Base-by-base conservation (phyloP, 2,888 invertebrate genomes). In the Alloplasta piceator region DNA sequence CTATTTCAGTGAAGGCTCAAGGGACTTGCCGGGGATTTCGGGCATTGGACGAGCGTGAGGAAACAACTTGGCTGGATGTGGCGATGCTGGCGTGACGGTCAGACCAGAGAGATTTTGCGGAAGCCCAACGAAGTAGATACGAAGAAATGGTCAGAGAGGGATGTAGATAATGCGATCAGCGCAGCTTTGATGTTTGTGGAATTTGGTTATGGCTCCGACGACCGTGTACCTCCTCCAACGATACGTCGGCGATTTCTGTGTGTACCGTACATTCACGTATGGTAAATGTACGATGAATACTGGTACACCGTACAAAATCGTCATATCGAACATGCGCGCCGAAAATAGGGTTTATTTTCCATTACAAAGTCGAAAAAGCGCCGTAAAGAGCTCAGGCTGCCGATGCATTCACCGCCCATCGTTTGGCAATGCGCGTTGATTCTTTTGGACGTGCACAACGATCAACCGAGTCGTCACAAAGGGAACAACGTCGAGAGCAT, bases 141-240 rank as follows among this genome's bases (percentile, higher is more conserved):
- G 70, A 73, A 55, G 68, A 78, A 78, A 73, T 60, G 72, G 63
- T 7, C 64, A 39, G 68, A 73, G 68, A 80, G 63, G 3, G 26
- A 26, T 26, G 1, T 1, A 26, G 26, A 26, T 26, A 73, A 80
- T 67, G 77, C 80, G 70, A 74, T 70, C n/a, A 12, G 58, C 64
- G 56, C 43, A 61, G 67, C 87, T 88, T 87, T 87, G 87, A 88
- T 87, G 87, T 87, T 86, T 86, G 86, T 87, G 83, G 84, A 85
- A 88, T 87, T 87, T 84, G 87, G 88, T 88, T 86, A 88, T 87
- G 83, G 85, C 83, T 64, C 39, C 68, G 46, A 73, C 60, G 73
- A 77, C 73, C 70, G 52, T 26, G 26, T 77, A 74, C 58, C 61
- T 26, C 48, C 48, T 48, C 43, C 9, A 50, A n/a, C 50, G 64